These are phyloP conservation scores for Nautilus pompilius DNA, from an alignment of 1,140 invertebrate genomes.

Conservation along the genomic window DNA sequence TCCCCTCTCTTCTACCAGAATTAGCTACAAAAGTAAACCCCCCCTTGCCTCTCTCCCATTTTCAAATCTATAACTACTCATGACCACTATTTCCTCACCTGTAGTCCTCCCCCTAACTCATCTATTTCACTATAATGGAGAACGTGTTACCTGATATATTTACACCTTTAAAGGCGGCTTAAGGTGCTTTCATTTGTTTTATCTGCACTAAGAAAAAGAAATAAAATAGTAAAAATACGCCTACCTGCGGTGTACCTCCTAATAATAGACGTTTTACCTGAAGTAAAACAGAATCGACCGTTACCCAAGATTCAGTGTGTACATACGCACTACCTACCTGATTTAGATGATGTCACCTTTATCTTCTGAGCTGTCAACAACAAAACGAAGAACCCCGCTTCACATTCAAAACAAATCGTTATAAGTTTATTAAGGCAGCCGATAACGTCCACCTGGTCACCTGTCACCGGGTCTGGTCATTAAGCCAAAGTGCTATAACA, in stretches of 20 bases:
- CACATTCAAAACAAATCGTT: neutral
- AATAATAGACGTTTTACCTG: slow-evolving; percentile 52
- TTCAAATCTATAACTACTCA: no score
- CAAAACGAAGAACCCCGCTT: neutral
- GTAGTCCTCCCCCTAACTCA: no score
- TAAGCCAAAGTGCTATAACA: neutral
- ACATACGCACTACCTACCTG: neutral
- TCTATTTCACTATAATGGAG: neutral
- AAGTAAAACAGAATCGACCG: slow-evolving; percentile 15
- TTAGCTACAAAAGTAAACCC: no score
- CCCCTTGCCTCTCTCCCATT: no score
- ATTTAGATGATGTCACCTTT: neutral
- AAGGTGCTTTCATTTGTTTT: neutral
- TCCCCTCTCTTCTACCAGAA: no score
- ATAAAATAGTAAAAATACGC: neutral
- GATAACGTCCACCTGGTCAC: neutral
- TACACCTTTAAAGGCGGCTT: neutral
- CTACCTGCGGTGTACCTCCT: slow-evolving; percentile 49
- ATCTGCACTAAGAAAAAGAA: neutral
- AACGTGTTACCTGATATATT: neutral
- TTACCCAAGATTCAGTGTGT: neutral
- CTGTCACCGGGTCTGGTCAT: neutral
- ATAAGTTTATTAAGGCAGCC: neutral
- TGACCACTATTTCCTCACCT: no score
- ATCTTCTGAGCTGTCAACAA: neutral